Evolutionary conservation across 92 coral and sea anemone genomes (phyloP).

Genomic region (Umimayanthus chanpuru): DNA sequence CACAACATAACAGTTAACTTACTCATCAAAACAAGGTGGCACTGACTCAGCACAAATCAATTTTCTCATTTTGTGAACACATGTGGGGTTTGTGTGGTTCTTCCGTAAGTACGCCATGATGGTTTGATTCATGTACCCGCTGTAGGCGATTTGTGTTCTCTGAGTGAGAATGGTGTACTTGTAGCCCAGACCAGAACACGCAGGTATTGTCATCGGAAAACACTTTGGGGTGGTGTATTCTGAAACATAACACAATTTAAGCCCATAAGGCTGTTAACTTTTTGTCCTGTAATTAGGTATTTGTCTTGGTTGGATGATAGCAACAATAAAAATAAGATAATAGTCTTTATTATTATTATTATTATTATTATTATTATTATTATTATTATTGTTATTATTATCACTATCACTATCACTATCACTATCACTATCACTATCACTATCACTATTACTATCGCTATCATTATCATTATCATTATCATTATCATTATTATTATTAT

Average conservation of each 20-base stretch:
- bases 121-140: background rate
- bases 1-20: background rate
- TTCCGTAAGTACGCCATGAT: background rate
- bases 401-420: too few relatives aligned
- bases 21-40: background rate
- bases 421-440: too few relatives aligned
- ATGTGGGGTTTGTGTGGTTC: conserved; percentile 15
- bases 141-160: background rate
- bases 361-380: too few relatives aligned
- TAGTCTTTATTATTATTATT: too few relatives aligned
- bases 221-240: background rate
- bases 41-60: conserved; percentile 12
- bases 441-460: too few relatives aligned
- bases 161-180: background rate
- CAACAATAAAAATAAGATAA: too few relatives aligned
- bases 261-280: too few relatives aligned
- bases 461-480: too few relatives aligned
- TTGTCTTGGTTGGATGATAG: too few relatives aligned
- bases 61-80: background rate
- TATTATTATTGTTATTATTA: too few relatives aligned
- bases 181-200: conserved; percentile 2
- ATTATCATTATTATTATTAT: too few relatives aligned
- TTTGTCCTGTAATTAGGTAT: too few relatives aligned
- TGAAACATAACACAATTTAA: background rate
- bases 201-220: conserved; percentile 4